Conservation (phyloP, 2,888 invertebrate genomes). For the Parthenolecanium corni region DNA sequence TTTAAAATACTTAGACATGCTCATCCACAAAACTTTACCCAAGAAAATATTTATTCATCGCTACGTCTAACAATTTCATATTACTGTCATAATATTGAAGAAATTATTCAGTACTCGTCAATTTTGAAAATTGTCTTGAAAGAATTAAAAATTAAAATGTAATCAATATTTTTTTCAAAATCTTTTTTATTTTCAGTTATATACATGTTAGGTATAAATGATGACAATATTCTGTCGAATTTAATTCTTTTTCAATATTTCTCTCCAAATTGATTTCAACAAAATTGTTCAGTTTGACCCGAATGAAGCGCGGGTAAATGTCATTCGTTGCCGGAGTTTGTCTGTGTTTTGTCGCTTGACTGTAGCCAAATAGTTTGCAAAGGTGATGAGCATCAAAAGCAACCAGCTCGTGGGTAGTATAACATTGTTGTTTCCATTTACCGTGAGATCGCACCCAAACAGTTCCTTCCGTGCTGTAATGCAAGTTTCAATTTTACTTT, state of each 20-base stretch:
- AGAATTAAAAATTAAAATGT: no score
- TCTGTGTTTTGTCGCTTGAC: background rate
- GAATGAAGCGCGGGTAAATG: background rate
- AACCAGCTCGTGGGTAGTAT: slow-evolving; percentile 2
- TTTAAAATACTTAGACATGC: no score
- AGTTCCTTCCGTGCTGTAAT: slow-evolving; percentile 30
- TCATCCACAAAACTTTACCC: no score
- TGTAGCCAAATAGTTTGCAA: slow-evolving; percentile 6
- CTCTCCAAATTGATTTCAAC: background rate
- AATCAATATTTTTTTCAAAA: no score
- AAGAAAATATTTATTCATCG: no score
- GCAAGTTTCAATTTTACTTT: no score
- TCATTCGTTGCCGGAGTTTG: background rate
- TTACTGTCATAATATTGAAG: no score
- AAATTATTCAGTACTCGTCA: no score
- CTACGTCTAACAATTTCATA: no score
- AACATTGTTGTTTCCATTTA: slow-evolving; percentile 28
- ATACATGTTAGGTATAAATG: slow-evolving; percentile 3
- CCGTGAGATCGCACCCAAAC: slow-evolving; percentile 24
- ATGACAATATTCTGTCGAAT: background rate
- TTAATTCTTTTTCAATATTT: background rate
- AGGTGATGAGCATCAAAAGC: background rate
- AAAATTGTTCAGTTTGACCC: background rate
- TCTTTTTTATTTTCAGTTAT: background rate
- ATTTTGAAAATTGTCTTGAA: no score